Base-by-base conservation (phyloP, 1,140 invertebrate species). In the Halictus rubicundus region DNA sequence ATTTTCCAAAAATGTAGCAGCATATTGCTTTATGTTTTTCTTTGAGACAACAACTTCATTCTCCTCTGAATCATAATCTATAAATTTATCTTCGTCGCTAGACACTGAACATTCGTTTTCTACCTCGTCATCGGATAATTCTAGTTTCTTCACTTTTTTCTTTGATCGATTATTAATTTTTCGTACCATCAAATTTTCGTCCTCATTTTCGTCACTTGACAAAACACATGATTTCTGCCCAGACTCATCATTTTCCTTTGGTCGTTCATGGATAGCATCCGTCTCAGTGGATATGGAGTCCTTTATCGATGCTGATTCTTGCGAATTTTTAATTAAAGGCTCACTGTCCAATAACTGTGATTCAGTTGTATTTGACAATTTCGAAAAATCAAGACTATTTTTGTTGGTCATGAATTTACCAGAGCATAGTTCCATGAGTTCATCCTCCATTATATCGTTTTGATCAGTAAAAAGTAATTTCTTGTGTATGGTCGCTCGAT, bases 41-140 rank as follows among this genome's bases (percentile, higher is more conserved):
- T 88, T 93, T 63, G 89, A 88, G 78, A 94, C 83, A 37, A 92
- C 70, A 59, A 92, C 88, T 92, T 96, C 96, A 91, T 97, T 96
- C 89, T 97, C 96, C 88, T 96, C 96, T 0, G 96, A 96, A 91
- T 97, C 96, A 90, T 96, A 96, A 82, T 95, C 94, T 19, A 96
- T 91, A 72, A 94, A 91, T 81, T 93, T 90, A 66, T 94, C 92
- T 74, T 94, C 91, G 8, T 91, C 82, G 8, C 88, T 87, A 12
- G 72, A 78, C 80, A 66, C 21, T n/a, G 68, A 85, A 9, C 21
- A 32, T 12, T 81, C 82, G 49, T 92, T 87, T n/a, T 92, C 89
- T 75, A 92, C 89, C 66, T 92, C 92, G 39, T 92, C 91, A 7
- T 90, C 90, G 74, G 93, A 93, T 69, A 89, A 78, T 71, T 87